Percentiles rank a stretch among this genome's conserved stretches.
These are phyloP conservation scores for Timema cristinae DNA, from an alignment of 2,888 invertebrate genomes.

Conservation along the genomic window DNA sequence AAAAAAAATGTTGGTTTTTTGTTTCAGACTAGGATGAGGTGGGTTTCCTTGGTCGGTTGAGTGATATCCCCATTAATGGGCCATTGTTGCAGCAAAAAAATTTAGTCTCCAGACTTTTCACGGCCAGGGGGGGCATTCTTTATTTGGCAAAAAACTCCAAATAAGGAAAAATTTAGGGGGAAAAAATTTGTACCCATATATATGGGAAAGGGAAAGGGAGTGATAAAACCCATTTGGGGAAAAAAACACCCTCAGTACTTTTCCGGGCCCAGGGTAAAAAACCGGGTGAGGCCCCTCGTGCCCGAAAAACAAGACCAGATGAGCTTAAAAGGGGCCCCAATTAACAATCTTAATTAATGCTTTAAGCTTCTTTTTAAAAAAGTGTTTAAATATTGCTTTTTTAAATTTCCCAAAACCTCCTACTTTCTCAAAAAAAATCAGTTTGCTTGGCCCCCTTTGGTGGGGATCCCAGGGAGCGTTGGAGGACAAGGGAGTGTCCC, in stretches of 20 bases:
- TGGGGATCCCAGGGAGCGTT: slow-evolving; percentile 78
- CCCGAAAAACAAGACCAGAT: no score
- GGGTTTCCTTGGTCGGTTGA: slow-evolving; percentile 78
- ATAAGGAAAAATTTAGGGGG: background rate
- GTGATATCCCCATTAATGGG: slow-evolving; percentile 79
- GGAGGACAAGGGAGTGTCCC: slow-evolving; percentile 61
- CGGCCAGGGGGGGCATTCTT: slow-evolving; percentile 52
- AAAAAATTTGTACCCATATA: no score
- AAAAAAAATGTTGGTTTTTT: background rate
- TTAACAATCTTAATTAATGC: no score
- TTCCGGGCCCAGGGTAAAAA: no score
- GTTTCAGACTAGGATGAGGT: slow-evolving; percentile 82
- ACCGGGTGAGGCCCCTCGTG: no score
- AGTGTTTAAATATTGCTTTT: background rate
- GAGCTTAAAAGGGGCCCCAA: background rate
- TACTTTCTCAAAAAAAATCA: slow-evolving; percentile 73
- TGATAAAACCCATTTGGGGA: no score
- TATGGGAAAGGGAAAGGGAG: no score
- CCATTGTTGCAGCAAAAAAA: slow-evolving; percentile 63
- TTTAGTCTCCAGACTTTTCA: slow-evolving; percentile 69
- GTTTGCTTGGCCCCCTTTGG: slow-evolving; percentile 83
- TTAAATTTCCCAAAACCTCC: slow-evolving; percentile 61
- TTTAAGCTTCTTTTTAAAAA: no score
- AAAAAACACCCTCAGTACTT: no score
- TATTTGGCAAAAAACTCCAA: background rate